These are phyloP conservation scores for Numenius arquata DNA, from an alignment of 2,113 vertebrate species.

Conservation along the genomic window DNA sequence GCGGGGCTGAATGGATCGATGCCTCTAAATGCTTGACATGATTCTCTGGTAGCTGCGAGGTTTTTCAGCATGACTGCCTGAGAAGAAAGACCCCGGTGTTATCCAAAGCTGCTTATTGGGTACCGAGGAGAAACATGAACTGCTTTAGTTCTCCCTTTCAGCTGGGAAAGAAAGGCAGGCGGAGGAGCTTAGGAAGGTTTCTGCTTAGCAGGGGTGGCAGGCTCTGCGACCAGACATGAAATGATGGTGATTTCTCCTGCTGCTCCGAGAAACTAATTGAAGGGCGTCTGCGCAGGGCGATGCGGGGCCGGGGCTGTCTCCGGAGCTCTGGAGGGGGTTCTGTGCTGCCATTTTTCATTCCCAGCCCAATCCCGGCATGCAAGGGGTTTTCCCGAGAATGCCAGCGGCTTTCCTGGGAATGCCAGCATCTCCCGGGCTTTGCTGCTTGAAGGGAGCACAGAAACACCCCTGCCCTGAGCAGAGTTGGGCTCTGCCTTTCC, in stretches of 20 bases:
- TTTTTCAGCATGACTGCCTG: conserved; percentile 82
- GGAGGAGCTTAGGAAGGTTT: neutral
- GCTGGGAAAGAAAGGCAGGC: neutral
- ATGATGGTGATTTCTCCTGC: neutral
- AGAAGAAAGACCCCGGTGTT: conserved; percentile 85
- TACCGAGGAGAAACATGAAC: conserved; percentile 53
- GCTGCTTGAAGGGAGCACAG: neutral
- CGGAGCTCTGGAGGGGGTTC: accelerated
- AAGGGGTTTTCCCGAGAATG: neutral
- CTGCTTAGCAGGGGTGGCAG: conserved; percentile 43
- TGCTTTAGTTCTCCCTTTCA: conserved; percentile 39
- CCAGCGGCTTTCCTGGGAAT: neutral
- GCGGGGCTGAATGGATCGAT: conserved; percentile 73
- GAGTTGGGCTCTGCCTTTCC: neutral
- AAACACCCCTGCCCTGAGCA: accelerated
- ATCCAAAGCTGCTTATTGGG: conserved; percentile 62
- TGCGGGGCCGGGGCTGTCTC: neutral
- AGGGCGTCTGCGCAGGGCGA: neutral
- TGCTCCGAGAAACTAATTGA: neutral
- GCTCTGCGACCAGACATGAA: neutral
- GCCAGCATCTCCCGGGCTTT: neutral
- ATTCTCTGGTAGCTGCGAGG: conserved; percentile 69
- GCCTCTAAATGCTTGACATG: conserved; percentile 75
- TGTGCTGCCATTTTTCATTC: conserved; percentile 18
- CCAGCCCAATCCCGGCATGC: neutral